These are phyloP conservation scores for Tupiocoris notatus DNA, from an alignment of 2,888 invertebrate genomes.

Conservation along the genomic window DNA sequence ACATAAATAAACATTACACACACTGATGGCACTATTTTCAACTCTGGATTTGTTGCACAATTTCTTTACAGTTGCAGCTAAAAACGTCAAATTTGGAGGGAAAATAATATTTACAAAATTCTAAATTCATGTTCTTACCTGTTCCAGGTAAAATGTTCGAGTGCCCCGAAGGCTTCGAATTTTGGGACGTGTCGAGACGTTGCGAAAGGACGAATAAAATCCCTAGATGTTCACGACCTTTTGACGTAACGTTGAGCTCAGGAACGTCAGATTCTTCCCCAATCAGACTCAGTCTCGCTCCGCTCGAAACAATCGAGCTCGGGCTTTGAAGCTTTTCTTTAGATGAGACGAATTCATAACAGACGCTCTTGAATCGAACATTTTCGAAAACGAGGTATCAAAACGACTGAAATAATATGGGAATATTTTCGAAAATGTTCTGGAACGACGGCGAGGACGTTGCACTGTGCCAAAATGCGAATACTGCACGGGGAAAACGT, in stretches of 20 bases:
- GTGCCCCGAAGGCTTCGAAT: conserved; percentile 73
- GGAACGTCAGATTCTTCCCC: neutral
- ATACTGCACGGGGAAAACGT: neutral
- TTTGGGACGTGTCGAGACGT: conserved; percentile 73
- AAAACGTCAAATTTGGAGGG: too few species aligned
- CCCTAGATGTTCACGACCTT: conserved; percentile 58
- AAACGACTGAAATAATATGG: neutral
- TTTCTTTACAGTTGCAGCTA: too few species aligned
- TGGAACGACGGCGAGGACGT: neutral
- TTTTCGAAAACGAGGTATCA: neutral
- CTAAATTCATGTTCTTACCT: too few species aligned
- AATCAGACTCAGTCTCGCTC: conserved; percentile 22
- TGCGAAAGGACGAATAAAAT: conserved; percentile 68
- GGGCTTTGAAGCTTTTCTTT: conserved; percentile 2
- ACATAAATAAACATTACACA: too few species aligned
- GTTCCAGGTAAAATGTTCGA: conserved; percentile 68
- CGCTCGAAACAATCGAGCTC: conserved; percentile 27
- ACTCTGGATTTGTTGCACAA: too few species aligned
- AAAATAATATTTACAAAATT: too few species aligned
- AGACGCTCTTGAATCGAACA: neutral
- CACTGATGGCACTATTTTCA: too few species aligned
- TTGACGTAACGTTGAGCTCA: neutral
- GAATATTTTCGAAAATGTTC: neutral
- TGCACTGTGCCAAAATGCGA: neutral
- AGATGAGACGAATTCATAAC: neutral